These are phyloP conservation scores for Malthinus seriepunctatus DNA, from an alignment of 2,888 invertebrate genomes.

Conservation along the genomic window DNA sequence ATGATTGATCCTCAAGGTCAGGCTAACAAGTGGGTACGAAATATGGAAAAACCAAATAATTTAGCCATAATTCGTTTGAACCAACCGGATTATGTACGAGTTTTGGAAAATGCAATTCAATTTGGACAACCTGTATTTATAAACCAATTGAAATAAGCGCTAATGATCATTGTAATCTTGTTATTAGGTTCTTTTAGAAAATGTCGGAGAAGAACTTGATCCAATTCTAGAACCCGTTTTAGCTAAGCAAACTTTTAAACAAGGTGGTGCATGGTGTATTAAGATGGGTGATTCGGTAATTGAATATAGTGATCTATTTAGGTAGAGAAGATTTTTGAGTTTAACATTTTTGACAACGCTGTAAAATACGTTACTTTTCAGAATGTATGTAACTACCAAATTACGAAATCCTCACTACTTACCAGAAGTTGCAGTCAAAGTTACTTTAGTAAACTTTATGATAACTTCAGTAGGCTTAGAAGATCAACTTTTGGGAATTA, in stretches of 20 bases:
- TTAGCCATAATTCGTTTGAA: conserved; percentile 78
- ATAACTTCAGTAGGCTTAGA: conserved; percentile 86
- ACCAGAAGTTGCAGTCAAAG: conserved; percentile 91
- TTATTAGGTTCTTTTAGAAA: conserved; percentile 74
- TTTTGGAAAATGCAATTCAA: conserved; percentile 85
- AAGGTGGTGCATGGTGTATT: conserved; percentile 83
- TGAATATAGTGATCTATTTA: conserved; percentile 85
- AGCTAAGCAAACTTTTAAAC: conserved; percentile 88
- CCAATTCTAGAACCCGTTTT: conserved; percentile 88
- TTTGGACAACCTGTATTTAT: conserved; percentile 70
- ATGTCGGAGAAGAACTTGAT: conserved; percentile 89
- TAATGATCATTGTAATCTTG: too few species aligned
- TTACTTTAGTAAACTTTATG: conserved; percentile 90
- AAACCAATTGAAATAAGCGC: too few species aligned
- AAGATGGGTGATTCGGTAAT: conserved; percentile 90
- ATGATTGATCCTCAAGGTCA: conserved; percentile 96
- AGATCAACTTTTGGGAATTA: conserved; percentile 87
- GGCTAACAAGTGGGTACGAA: conserved; percentile 93
- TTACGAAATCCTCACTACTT: conserved; percentile 91
- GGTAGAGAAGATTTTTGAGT: conserved; percentile 56
- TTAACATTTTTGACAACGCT: too few species aligned
- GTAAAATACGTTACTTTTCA: conserved; percentile 44
- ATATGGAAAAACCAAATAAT: conserved; percentile 86
- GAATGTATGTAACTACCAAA: conserved; percentile 93
- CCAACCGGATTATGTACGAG: conserved; percentile 80